Conservation (phyloP, 1,140 invertebrate genomes). For the Linepithema humile region DNA sequence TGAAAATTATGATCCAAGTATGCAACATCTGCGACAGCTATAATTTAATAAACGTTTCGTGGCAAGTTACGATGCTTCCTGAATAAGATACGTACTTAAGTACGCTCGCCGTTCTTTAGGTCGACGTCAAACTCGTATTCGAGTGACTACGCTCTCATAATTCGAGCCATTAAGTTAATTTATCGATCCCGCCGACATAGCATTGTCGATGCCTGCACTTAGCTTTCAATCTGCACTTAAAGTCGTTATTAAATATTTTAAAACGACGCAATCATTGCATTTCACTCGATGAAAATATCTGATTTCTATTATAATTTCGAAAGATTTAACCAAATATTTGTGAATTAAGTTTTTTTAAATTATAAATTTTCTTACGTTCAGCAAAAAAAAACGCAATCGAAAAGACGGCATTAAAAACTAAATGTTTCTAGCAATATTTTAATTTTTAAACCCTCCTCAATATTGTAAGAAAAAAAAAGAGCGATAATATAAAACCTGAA, state of each 20-base stretch:
- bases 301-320: neutral
- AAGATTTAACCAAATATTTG: neutral
- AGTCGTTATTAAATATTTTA: slow-evolving; percentile 33
- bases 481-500: neutral
- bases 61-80: slow-evolving; percentile 49
- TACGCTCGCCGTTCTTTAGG: slow-evolving; percentile 1
- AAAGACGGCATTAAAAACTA: neutral
- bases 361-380: neutral
- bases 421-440: neutral
- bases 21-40: slow-evolving; percentile 44
- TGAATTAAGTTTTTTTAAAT: no score
- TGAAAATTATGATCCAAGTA: slow-evolving; percentile 30
- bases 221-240: slow-evolving; percentile 48
- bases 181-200: slow-evolving; percentile 39
- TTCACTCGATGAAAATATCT: neutral
- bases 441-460: neutral
- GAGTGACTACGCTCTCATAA: slow-evolving; percentile 61
- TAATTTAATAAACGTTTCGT: slow-evolving; percentile 43
- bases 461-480: neutral
- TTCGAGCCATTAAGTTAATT: slow-evolving; percentile 65
- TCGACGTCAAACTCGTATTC: slow-evolving; percentile 22
- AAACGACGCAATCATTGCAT: neutral
- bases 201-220: slow-evolving; percentile 38
- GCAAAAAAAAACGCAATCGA: neutral
- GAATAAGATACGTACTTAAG: slow-evolving; percentile 44